Percentiles rank a stretch among this genome's conserved stretches.
Conservation (phyloP, 1,140 invertebrate genomes). For the Aphelenchoides avenae region DNA sequence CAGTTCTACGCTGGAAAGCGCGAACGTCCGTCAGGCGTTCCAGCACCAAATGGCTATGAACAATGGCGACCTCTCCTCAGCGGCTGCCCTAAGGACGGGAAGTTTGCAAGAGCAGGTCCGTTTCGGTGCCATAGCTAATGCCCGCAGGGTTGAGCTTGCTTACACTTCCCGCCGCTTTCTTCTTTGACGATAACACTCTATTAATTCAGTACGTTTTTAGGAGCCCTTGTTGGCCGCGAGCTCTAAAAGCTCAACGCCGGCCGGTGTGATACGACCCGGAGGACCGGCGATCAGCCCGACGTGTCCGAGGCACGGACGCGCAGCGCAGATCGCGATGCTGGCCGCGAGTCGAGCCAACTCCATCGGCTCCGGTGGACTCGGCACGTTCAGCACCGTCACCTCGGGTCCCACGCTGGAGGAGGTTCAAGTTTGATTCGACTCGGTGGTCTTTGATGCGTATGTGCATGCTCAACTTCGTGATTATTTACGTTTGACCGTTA, state of each 20-base stretch:
- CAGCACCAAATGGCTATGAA: constrained; percentile 2
- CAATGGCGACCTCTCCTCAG: constrained; percentile 5
- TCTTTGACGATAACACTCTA: not conserved
- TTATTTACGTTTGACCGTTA: too few species aligned
- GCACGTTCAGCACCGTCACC: not conserved
- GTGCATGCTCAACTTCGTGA: too few species aligned
- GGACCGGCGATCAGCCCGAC: constrained; percentile 52
- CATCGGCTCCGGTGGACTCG: constrained; percentile 1
- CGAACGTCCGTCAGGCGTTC: constrained; percentile 4
- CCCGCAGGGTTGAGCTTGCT: not conserved
- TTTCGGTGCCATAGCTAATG: not conserved
- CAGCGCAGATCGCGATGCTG: constrained; percentile 47
- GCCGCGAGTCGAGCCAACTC: constrained; percentile 27
- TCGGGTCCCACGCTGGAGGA: constrained; percentile 44
- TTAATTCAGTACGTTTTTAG: constrained; percentile 28
- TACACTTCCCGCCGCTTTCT: not conserved
- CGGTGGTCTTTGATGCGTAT: too few species aligned
- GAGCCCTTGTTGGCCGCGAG: constrained; percentile 50
- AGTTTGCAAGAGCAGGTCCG: not conserved
- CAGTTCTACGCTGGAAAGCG: not conserved
- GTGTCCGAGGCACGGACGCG: constrained; percentile 54
- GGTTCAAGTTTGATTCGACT: constrained; percentile 56
- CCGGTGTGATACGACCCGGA: constrained; percentile 21
- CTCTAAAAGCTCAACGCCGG: constrained; percentile 49
- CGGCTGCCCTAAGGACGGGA: constrained; percentile 12